phyloP scores from a whole-genome alignment of 2,888 invertebrate genomes.

The Merodon equestris region DNA sequence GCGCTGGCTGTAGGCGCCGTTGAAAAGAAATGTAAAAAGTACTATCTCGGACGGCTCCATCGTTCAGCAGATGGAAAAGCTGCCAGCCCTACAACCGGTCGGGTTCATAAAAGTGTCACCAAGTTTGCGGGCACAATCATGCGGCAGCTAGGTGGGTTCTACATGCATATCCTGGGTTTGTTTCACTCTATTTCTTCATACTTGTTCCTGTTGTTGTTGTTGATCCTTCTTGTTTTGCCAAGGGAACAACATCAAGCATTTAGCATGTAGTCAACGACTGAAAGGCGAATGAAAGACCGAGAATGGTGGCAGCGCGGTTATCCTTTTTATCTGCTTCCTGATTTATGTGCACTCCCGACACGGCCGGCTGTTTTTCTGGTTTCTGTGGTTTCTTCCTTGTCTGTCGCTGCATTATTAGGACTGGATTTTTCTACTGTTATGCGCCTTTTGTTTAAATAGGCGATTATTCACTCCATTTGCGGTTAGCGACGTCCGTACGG shows the following conservation, averaged over 20 bases:
- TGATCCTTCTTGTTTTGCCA: no score
- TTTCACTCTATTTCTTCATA: slow-evolving; percentile 7
- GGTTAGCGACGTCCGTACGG: slow-evolving; percentile 32
- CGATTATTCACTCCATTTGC: slow-evolving; percentile 62
- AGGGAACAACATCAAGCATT: no score
- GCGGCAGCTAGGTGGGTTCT: slow-evolving; percentile 53
- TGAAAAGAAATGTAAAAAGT: neutral
- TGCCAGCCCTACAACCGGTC: slow-evolving; percentile 36
- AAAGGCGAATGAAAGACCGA: neutral
- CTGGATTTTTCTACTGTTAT: neutral
- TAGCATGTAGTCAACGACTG: slow-evolving; percentile 40
- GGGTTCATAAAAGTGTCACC: slow-evolving; percentile 63
- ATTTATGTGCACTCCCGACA: slow-evolving; percentile 46
- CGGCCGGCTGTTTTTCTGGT: slow-evolving; percentile 56
- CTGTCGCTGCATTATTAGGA: slow-evolving; percentile 43
- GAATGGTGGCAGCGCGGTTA: slow-evolving; percentile 35
- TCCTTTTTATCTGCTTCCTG: slow-evolving; percentile 59
- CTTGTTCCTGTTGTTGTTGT: no score
- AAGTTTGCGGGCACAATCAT: slow-evolving; percentile 61
- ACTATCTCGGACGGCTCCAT: slow-evolving; percentile 20
- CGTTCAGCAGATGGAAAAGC: slow-evolving; percentile 32
- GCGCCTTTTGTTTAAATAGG: slow-evolving; percentile 47
- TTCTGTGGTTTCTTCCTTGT: slow-evolving; percentile 44
- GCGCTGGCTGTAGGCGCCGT: slow-evolving; percentile 30
- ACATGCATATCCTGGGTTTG: slow-evolving; percentile 29